Evolutionary conservation across 2,797 vertebrate genomes (phyloP).

Genomic region (Enteromius anoplus): DNA sequence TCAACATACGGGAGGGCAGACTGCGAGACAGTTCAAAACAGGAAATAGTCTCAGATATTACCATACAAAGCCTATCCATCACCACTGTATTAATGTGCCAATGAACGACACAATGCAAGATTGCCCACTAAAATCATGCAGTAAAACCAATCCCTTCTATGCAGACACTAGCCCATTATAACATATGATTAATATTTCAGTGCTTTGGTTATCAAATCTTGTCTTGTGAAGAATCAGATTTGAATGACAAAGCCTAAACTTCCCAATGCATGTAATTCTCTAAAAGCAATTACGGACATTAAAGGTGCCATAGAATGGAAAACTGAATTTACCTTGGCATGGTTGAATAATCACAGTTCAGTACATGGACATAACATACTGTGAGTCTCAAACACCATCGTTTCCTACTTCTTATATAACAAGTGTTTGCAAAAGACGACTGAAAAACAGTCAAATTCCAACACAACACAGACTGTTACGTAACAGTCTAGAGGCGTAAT

Average conservation of each 20-base stretch:
- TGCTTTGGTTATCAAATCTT: not conserved
- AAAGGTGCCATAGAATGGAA: not conserved
- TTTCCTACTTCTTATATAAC: too few species aligned
- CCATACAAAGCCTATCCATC: not conserved
- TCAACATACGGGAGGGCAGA: conserved; percentile 35
- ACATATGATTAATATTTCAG: not conserved
- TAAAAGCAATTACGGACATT: not conserved
- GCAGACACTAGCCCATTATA: not conserved
- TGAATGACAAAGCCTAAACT: not conserved
- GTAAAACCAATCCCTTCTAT: not conserved
- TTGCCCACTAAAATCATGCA: not conserved
- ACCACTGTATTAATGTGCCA: not conserved
- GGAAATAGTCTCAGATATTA: conserved; percentile 47
- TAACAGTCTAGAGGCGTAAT: too few species aligned
- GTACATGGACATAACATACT: too few species aligned
- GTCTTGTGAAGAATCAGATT: not conserved
- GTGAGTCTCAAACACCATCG: too few species aligned
- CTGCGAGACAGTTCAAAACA: conserved; percentile 59
- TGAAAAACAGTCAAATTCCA: too few species aligned
- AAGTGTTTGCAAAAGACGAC: too few species aligned
- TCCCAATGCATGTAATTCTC: not conserved
- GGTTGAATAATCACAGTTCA: too few species aligned
- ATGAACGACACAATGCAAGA: not conserved
- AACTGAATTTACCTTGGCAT: too few species aligned
- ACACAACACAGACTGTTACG: too few species aligned